Evolutionary conservation across 1,140 invertebrate genomes (phyloP).

Genomic region (Thaumatotibia leucotreta): DNA sequence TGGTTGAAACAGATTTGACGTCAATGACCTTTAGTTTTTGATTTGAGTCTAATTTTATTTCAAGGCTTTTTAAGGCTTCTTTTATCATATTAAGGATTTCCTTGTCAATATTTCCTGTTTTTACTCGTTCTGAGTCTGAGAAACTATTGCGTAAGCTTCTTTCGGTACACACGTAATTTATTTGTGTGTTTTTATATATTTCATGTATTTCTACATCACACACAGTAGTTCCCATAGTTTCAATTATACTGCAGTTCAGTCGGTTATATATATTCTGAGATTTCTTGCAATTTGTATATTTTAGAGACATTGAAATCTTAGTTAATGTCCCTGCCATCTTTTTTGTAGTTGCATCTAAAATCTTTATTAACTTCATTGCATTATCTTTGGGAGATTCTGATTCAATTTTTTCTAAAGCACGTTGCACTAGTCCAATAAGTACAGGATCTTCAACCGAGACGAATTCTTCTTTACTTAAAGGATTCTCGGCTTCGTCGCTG

Average conservation of each 20-base stretch:
- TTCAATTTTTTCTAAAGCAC: constrained; percentile 48
- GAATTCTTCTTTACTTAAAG: constrained; percentile 17
- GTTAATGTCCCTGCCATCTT: constrained; percentile 41
- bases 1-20: constrained; percentile 39
- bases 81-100: constrained; percentile 37
- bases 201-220: constrained; percentile 47
- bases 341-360: constrained; percentile 39
- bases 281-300: constrained; percentile 47
- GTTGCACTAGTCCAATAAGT: constrained; percentile 29
- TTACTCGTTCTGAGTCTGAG: constrained; percentile 16
- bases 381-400: constrained; percentile 28
- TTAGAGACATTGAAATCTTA: constrained; percentile 35
- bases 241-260: constrained; percentile 36
- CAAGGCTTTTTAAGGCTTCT: constrained; percentile 42
- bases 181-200: constrained; percentile 36
- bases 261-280: constrained; percentile 24
- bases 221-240: constrained; percentile 35
- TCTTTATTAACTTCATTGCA: constrained; percentile 39
- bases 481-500: constrained; percentile 25
- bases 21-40: constrained; percentile 47
- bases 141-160: constrained; percentile 35
- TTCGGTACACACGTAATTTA: constrained; percentile 37
- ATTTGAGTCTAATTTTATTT: constrained; percentile 42
- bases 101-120: constrained; percentile 27
- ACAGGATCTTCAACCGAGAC: constrained; percentile 40